These are phyloP conservation scores for Calidris pygmaea DNA, from an alignment of 2,113 vertebrate species.

Conservation along the genomic window DNA sequence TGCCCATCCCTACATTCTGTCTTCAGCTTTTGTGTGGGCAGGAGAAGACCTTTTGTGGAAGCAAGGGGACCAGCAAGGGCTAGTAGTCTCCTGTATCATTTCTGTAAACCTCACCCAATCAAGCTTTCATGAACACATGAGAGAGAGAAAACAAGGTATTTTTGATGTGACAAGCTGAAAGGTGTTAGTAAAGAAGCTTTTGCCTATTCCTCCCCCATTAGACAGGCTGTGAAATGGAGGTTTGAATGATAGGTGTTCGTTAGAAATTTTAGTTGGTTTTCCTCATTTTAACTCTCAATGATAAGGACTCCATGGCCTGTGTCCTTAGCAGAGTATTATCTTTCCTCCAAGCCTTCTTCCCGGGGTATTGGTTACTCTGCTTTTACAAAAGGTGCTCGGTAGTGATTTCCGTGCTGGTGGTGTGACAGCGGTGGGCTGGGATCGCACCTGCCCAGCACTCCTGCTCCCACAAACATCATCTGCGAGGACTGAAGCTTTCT, in stretches of 20 bases:
- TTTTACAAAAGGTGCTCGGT: not conserved
- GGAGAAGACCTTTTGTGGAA: not conserved
- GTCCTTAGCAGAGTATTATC: not conserved
- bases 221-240: not conserved
- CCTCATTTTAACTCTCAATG: not conserved
- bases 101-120: not conserved
- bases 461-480: rapidly evolving
- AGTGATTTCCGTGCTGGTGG: not conserved
- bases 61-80: not conserved
- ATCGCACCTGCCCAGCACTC: not conserved
- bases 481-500: not conserved
- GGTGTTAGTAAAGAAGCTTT: not conserved
- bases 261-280: not conserved
- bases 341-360: not conserved
- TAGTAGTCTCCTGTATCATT: rapidly evolving
- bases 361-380: not conserved
- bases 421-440: not conserved
- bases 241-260: not conserved
- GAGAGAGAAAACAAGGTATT: not conserved
- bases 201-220: not conserved
- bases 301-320: not conserved
- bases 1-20: not conserved
- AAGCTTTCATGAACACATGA: not conserved
- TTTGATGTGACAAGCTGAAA: not conserved
- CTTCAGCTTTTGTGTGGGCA: not conserved